Evolutionary conservation across 2,113 vertebrate species (phyloP).

Genomic region (Clupea harengus): DNA sequence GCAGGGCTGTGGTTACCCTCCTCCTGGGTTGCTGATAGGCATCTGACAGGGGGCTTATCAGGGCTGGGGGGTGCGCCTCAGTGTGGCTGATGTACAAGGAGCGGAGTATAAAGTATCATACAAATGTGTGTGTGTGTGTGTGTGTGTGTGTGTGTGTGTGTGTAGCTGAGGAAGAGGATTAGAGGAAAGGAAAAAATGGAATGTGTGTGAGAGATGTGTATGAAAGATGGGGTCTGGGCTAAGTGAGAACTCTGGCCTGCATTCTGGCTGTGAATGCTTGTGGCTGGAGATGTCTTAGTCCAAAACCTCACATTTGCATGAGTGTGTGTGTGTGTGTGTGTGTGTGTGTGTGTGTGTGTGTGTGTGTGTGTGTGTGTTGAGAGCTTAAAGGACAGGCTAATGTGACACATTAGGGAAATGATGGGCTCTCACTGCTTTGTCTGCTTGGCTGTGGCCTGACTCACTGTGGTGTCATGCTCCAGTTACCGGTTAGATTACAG

Average conservation of each 20-base stretch:
- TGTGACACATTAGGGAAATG: constrained; percentile 10
- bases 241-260: not conserved
- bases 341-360: not conserved
- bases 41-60: not conserved
- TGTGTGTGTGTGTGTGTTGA: not conserved
- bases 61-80: not conserved
- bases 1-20: not conserved
- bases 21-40: not conserved
- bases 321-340: not conserved
- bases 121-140: not conserved
- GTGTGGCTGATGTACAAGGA: not conserved
- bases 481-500: constrained; percentile 14
- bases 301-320: constrained; percentile 11
- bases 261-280: not conserved
- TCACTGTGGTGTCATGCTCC: constrained; percentile 10
- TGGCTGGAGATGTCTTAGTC: not conserved
- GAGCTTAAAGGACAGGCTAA: not conserved
- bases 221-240: not conserved
- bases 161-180: not conserved
- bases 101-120: not conserved
- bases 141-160: not conserved
- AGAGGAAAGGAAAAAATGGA: not conserved
- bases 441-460: constrained; percentile 10
- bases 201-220: not conserved
- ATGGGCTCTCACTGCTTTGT: constrained; percentile 7